phyloP scores from a whole-genome alignment of 1,140 invertebrate species.

The honey bee (Apis mellifera) region DNA sequence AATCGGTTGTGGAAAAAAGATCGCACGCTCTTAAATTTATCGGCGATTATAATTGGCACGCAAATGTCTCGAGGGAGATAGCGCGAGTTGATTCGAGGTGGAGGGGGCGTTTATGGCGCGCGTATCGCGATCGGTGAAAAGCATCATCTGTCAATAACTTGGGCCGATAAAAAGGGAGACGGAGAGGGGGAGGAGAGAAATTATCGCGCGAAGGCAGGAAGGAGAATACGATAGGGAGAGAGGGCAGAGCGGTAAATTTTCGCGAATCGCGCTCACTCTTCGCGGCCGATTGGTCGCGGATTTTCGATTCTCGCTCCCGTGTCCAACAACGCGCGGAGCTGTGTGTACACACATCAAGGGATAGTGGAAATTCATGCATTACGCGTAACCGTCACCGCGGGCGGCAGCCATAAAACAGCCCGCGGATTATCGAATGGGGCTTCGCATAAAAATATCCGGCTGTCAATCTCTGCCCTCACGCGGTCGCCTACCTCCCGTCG shows the following conservation, averaged over 20 bases:
- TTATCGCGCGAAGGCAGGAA: neutral
- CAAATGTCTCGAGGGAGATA: constrained; percentile 16
- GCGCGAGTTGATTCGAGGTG: constrained; percentile 42
- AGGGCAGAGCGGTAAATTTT: constrained; percentile 32
- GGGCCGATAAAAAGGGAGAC: constrained; percentile 53
- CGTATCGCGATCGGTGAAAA: constrained; percentile 58
- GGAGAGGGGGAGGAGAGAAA: constrained; percentile 1
- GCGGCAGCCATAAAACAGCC: constrained; percentile 75
- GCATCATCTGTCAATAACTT: constrained; percentile 71
- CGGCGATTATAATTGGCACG: constrained; percentile 15
- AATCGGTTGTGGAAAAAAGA: neutral
- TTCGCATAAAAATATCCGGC: constrained; percentile 77
- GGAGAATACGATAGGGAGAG: constrained; percentile 5
- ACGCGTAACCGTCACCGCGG: constrained; percentile 67
- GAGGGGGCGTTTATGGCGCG: constrained; percentile 57
- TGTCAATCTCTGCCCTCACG: constrained; percentile 69
- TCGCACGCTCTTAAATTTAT: neutral
- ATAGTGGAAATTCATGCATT: constrained; percentile 64
- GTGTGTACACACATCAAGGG: constrained; percentile 5
- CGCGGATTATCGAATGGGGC: constrained; percentile 75
- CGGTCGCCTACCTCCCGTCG: neutral
- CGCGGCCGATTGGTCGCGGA: constrained; percentile 40
- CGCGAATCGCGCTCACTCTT: constrained; percentile 60
- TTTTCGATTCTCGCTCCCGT: neutral
- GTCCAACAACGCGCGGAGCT: constrained; percentile 3